Percentiles rank a stretch among this genome's conserved stretches.
Evolutionary conservation across 2,113 vertebrate species (phyloP).

Genomic region (Rousettus leschenaultii): DNA sequence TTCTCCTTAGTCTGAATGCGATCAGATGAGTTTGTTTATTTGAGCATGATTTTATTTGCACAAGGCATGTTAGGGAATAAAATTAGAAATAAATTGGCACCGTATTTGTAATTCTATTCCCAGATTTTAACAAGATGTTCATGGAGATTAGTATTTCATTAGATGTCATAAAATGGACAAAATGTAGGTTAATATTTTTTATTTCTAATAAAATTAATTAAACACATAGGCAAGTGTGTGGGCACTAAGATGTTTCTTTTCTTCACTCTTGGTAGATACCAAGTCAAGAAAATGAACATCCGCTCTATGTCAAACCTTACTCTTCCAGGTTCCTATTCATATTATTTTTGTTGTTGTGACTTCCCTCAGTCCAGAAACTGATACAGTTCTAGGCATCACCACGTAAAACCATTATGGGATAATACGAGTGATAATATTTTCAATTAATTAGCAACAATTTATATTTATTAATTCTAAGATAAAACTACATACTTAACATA

Average conservation of each 20-base stretch:
- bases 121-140: not conserved
- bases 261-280: not conserved
- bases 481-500: not conserved
- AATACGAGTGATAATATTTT: not conserved
- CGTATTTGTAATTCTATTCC: not conserved
- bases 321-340: not conserved
- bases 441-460: not conserved
- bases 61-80: not conserved
- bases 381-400: too few relatives aligned
- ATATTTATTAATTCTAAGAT: not conserved
- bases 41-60: not conserved
- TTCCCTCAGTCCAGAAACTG: not conserved
- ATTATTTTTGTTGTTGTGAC: not conserved
- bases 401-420: not conserved
- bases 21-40: not conserved
- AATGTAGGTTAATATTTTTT: not conserved
- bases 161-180: not conserved
- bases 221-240: not conserved
- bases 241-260: not conserved
- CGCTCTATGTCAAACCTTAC: accelerated
- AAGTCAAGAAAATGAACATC: not conserved
- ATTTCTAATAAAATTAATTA: not conserved
- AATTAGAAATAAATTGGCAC: not conserved
- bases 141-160: not conserved
- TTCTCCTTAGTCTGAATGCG: not conserved